phyloP scores from a whole-genome alignment of 1,140 invertebrate genomes.

The Atta colombica region DNA sequence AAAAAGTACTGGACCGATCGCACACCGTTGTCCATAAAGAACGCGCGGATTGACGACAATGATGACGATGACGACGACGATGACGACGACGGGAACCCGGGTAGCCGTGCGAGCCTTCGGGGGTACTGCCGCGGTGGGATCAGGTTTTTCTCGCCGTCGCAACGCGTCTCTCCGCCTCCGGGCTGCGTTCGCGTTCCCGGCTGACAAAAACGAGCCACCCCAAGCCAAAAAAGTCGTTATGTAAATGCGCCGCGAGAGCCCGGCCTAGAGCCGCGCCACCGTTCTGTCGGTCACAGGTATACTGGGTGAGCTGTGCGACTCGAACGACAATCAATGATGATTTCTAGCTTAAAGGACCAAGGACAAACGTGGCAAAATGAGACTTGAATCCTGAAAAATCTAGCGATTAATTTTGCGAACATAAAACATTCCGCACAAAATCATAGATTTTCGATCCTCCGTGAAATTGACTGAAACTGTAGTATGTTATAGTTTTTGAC shows the following conservation, averaged over 20 bases:
- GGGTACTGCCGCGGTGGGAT: constrained; percentile 70
- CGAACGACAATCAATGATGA: constrained; percentile 37
- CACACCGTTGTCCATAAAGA: constrained; percentile 29
- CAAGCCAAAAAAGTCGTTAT: constrained; percentile 84
- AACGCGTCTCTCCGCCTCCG: constrained; percentile 71
- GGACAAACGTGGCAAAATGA: background rate
- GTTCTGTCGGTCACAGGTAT: constrained; percentile 72
- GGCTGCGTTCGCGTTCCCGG: constrained; percentile 69
- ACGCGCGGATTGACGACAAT: background rate
- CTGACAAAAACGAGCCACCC: constrained; percentile 76
- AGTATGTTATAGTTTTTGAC: too few species aligned
- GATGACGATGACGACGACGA: background rate
- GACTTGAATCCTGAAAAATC: background rate
- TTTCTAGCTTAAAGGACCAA: background rate
- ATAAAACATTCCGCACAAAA: too few species aligned
- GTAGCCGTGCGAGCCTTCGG: constrained; percentile 31
- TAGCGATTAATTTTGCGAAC: background rate
- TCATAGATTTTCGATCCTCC: too few species aligned
- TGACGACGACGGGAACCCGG: constrained; percentile 18
- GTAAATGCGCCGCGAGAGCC: constrained; percentile 78
- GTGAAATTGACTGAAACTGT: too few species aligned
- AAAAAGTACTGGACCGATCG: constrained; percentile 43
- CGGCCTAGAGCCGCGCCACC: constrained; percentile 68
- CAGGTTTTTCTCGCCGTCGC: constrained; percentile 75
- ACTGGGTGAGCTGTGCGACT: constrained; percentile 35